Base-by-base conservation (phyloP, 2,888 invertebrate species). In the Agonopterix alstromeriana region DNA sequence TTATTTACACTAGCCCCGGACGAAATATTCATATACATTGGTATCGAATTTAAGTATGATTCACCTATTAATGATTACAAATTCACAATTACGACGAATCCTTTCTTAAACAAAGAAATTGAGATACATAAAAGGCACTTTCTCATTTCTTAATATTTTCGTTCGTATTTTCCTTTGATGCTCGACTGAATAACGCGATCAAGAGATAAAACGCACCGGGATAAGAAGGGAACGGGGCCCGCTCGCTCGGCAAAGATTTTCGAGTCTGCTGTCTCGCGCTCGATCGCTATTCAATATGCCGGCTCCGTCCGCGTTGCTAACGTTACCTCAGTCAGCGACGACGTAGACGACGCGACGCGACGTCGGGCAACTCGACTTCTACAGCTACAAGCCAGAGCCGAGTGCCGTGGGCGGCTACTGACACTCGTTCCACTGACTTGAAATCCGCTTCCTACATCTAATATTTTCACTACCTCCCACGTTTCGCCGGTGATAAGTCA, bases 101-200 rank as follows among this genome's bases (percentile, higher is more conserved):
- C 63, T 65, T 70, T 60, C 57, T 60, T 67, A 73, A 73, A 74
- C 67, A 76, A 75, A 67, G 59, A 69, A 73, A 73, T 70, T 71
- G 68, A 69, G 71, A 75, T 74, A 73, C 74, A 75, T 70, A 70
- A 71, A 72, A 75, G 73, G 72, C 69, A 70, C 69, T 73, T 70
- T 74, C 62, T 70, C 71, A 68, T 73, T 77, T 72, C 76, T 74
- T 77, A 77, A 80, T 80, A 76, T 80, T 79, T 77, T 71, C 67
- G 63, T 60, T 72, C 73, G 70, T 73, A 74, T 82, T 83, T 83
- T 80, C 70, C 76, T 83, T 84, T 82, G 81, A 83, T 78, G 78
- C 81, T 81, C 75, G 77, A 75, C 67, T 83, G 82, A 83, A 82
- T 83, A 82, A 84, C 75, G 76, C 79, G 85, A 84, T 84, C 81